Percentiles rank a stretch among this genome's conserved stretches.
Conservation (phyloP, 2,113 vertebrate genomes). For the Vanacampus margaritifer region DNA sequence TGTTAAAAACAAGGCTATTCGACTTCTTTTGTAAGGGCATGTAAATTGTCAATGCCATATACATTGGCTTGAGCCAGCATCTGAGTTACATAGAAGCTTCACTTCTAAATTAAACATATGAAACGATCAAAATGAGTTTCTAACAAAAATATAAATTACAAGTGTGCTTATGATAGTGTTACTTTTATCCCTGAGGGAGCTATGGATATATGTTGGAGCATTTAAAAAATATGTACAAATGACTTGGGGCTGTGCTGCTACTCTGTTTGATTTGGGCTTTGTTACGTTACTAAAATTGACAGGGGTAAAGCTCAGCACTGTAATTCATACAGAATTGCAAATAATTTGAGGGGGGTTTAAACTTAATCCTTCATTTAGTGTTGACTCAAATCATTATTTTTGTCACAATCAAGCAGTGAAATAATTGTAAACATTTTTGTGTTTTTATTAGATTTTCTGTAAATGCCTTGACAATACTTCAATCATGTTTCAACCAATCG, state of each 20-base stretch:
- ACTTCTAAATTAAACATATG: not conserved
- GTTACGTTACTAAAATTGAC: not conserved
- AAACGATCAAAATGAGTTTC: not conserved
- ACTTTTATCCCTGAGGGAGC: not conserved
- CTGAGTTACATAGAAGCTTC: not conserved
- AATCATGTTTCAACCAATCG: no score
- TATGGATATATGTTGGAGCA: not conserved
- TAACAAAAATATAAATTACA: not conserved
- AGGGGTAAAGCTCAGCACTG: not conserved
- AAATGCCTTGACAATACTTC: no score
- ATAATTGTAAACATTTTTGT: no score
- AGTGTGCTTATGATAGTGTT: not conserved
- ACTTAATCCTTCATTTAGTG: no score
- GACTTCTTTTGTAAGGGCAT: no score
- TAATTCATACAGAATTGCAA: no score
- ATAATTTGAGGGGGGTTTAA: no score
- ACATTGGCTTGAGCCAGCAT: not conserved
- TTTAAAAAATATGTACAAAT: not conserved
- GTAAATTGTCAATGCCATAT: no score
- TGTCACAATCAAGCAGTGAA: no score
- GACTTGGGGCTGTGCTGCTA: not conserved
- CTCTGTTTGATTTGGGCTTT: not conserved
- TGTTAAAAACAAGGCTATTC: no score
- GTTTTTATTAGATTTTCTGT: no score
- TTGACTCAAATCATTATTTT: no score